Evolutionary conservation across 1,140 invertebrate genomes (phyloP).

Genomic region (Homarus americanus): DNA sequence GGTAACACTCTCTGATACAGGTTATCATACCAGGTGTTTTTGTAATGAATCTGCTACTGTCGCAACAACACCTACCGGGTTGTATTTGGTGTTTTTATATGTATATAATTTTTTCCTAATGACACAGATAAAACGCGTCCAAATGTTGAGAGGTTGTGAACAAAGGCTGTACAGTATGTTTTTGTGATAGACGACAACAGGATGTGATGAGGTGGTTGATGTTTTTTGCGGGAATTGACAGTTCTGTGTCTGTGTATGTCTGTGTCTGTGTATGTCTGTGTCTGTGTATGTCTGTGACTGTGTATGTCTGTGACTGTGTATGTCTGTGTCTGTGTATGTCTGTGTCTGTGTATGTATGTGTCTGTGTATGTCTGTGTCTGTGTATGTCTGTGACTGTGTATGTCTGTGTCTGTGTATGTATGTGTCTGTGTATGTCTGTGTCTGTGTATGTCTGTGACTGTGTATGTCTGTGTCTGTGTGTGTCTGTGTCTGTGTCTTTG

Average conservation of each 20-base stretch:
- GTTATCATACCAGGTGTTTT: too few species aligned
- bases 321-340: background rate
- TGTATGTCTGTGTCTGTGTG: background rate
- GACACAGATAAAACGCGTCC: too few species aligned
- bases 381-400: background rate
- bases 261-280: background rate
- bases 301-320: background rate
- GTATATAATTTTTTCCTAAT: too few species aligned
- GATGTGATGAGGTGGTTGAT: background rate
- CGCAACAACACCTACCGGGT: too few species aligned
- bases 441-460: background rate
- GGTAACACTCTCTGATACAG: too few species aligned
- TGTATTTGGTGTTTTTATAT: too few species aligned
- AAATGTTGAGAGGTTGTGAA: too few species aligned
- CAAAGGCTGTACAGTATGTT: too few species aligned
- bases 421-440: background rate
- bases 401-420: background rate
- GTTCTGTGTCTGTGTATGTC: background rate
- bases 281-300: background rate
- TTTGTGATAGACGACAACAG: background rate
- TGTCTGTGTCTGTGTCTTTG: background rate
- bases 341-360: background rate
- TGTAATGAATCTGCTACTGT: too few species aligned
- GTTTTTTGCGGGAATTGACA: background rate
- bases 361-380: background rate